Percentiles rank a stretch among this genome's conserved stretches.
These are phyloP conservation scores for Halictus ligatus DNA, from an alignment of 2,888 invertebrate genomes.

Conservation along the genomic window DNA sequence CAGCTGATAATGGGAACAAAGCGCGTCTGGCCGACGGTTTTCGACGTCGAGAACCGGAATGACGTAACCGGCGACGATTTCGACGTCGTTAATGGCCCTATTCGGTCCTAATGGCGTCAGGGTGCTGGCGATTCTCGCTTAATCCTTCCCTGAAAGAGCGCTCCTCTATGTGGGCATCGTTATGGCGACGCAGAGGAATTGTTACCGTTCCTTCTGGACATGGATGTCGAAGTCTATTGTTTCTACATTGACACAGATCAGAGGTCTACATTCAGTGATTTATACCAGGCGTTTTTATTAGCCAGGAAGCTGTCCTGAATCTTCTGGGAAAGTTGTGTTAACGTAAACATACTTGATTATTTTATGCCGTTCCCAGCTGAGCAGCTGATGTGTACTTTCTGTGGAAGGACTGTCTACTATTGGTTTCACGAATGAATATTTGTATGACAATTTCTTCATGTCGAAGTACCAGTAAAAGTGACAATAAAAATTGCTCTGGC, in stretches of 20 bases:
- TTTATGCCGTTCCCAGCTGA: too few species aligned
- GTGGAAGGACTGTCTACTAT: too few species aligned
- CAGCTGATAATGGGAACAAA: slow-evolving; percentile 5
- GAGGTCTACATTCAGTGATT: too few species aligned
- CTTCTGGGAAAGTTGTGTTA: too few species aligned
- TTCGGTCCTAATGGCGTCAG: background rate
- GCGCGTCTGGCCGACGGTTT: background rate
- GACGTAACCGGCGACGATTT: slow-evolving; percentile 3
- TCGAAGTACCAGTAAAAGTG: background rate
- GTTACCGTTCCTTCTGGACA: background rate
- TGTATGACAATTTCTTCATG: background rate
- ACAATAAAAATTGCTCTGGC: background rate
- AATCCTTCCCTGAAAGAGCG: background rate
- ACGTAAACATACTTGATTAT: too few species aligned
- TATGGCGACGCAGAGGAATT: background rate
- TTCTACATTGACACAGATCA: too few species aligned
- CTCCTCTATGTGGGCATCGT: background rate
- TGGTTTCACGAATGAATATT: background rate
- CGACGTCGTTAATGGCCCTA: background rate
- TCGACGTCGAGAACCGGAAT: slow-evolving; percentile 2
- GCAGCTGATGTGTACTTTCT: too few species aligned
- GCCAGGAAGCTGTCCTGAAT: too few species aligned
- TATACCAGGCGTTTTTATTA: too few species aligned
- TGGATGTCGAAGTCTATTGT: too few species aligned
- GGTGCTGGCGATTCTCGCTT: background rate